A percentile compares a stretch with the other conserved stretches of the same genome.
These are phyloP conservation scores for Grammomys dolichurus DNA, from an alignment of 2,113 vertebrate species.

Conservation along the genomic window DNA sequence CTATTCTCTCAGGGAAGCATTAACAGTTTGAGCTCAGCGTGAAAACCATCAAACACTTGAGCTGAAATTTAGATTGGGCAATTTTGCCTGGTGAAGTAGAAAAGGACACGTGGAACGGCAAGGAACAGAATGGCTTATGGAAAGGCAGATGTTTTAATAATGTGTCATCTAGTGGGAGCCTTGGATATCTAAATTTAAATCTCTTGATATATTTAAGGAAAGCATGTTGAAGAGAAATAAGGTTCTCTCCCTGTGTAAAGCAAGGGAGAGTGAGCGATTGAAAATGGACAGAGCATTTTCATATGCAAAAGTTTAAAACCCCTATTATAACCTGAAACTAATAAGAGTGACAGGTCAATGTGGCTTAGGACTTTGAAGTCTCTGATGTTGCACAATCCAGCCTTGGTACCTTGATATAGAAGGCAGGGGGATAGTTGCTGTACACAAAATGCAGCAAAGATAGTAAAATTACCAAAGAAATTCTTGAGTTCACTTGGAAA, in stretches of 20 bases:
- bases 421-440: neutral
- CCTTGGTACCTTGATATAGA: rapidly evolving
- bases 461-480: neutral
- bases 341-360: neutral
- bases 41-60: conserved; percentile 93
- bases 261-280: neutral
- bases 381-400: neutral
- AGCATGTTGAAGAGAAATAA: conserved; percentile 14
- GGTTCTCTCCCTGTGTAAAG: conserved; percentile 58
- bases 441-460: neutral
- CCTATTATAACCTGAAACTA: neutral
- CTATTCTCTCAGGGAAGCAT: conserved; percentile 91
- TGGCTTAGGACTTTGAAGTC: neutral
- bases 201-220: conserved; percentile 77
- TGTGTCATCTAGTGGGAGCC: conserved; percentile 85
- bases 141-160: conserved; percentile 93
- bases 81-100: conserved; percentile 92
- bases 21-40: conserved; percentile 92
- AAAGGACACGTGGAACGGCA: conserved; percentile 89
- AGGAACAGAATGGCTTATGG: conserved; percentile 87
- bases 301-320: conserved; percentile 53
- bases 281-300: neutral
- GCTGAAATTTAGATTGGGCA: conserved; percentile 93
- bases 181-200: conserved; percentile 87
- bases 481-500: conserved; percentile 34